Conservation (phyloP, 2,113 vertebrate species). For the Craseonycteris thonglongyai region DNA sequence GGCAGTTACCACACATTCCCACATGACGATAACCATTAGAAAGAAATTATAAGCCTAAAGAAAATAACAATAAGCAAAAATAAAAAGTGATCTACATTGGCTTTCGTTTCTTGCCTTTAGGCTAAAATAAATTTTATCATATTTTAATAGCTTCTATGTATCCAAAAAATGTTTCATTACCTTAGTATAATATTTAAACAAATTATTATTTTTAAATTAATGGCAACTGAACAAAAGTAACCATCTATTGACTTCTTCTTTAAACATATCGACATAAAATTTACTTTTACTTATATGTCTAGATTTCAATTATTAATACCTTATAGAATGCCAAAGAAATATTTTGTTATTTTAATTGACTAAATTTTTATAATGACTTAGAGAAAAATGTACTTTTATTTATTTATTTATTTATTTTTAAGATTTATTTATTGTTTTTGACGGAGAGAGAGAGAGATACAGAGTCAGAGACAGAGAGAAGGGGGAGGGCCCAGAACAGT, state of each 20-base stretch:
- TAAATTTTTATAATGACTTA: not conserved
- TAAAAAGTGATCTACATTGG: not conserved
- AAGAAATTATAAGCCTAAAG: not conserved
- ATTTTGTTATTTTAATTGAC: not conserved
- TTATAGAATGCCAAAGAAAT: not conserved
- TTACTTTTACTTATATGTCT: not conserved
- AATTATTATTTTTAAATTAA: not conserved
- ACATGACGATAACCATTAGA: not conserved
- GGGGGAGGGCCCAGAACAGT: no score
- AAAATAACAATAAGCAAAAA: not conserved
- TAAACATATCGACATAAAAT: not conserved
- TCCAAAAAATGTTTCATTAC: not conserved
- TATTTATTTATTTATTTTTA: no score
- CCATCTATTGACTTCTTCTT: not conserved
- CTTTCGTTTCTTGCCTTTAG: not conserved
- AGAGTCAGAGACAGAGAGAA: no score
- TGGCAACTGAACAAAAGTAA: not conserved
- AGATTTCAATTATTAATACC: not conserved
- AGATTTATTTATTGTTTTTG: no score
- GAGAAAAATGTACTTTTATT: not conserved
- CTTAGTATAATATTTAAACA: not conserved
- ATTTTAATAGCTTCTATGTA: not conserved
- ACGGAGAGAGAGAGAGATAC: no score
- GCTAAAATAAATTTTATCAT: not conserved
- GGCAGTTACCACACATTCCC: not conserved